Conservation (phyloP, 2,888 invertebrate species). For the Caenorhabditis auriculariae region DNA sequence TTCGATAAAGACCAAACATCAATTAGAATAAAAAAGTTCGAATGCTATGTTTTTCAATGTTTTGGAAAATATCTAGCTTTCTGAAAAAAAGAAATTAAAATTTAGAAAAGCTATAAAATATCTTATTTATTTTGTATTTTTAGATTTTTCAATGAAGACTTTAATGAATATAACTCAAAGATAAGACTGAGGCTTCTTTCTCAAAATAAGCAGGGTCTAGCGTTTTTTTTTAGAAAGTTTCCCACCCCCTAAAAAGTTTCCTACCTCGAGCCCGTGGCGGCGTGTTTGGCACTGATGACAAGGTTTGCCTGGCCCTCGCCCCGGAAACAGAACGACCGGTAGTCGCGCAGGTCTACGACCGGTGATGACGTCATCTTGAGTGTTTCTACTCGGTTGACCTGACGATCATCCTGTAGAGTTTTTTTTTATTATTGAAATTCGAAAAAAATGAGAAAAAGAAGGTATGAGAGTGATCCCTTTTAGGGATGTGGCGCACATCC, state of each 20-base stretch:
- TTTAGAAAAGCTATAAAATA: too few relatives aligned
- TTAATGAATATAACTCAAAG: background rate
- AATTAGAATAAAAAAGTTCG: background rate
- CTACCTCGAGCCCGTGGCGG: slow-evolving; percentile 41
- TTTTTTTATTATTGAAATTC: too few relatives aligned
- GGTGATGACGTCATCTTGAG: too few relatives aligned
- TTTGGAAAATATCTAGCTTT: too few relatives aligned
- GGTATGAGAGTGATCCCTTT: too few relatives aligned
- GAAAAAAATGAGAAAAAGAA: too few relatives aligned
- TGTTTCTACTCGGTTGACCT: too few relatives aligned
- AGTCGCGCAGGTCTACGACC: slow-evolving; percentile 42
- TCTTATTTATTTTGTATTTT: background rate
- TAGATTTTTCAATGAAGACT: background rate
- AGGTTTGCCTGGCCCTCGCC: slow-evolving; percentile 61
- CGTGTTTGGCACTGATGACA: slow-evolving; percentile 58
- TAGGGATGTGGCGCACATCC: too few relatives aligned
- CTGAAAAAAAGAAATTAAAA: too few relatives aligned
- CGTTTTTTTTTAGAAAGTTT: background rate
- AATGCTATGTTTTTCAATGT: background rate
- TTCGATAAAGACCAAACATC: too few relatives aligned
- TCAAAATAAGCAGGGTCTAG: background rate
- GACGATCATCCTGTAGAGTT: too few relatives aligned
- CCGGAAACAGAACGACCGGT: slow-evolving; percentile 58
- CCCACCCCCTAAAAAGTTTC: background rate
- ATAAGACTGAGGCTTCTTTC: background rate